Conservation (phyloP, 2,797 vertebrate genomes). For the Acrocephalus scirpaceus region DNA sequence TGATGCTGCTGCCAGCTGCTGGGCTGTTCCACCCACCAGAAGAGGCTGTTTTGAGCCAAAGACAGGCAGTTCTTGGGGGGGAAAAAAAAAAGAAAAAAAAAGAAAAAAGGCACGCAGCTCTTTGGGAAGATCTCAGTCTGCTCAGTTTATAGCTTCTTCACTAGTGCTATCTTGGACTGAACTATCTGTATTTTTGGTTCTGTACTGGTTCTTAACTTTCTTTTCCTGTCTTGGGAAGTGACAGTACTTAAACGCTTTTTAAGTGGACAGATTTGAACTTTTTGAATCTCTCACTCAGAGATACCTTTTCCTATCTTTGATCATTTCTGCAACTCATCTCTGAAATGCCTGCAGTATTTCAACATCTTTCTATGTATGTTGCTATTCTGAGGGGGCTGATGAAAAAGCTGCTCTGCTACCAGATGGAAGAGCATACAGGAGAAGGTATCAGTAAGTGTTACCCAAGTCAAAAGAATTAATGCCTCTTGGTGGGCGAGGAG, state of each 20-base stretch:
- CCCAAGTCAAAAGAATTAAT: not conserved
- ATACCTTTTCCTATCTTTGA: not conserved
- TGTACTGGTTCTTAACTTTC: not conserved
- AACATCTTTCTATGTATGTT: accelerated
- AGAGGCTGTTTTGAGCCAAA: not conserved
- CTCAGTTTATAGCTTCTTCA: not conserved
- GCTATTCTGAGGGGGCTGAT: not conserved
- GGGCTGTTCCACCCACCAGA: not conserved
- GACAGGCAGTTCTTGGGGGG: not conserved
- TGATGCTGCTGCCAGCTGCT: not conserved
- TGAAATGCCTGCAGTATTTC: not conserved
- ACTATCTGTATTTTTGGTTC: not conserved
- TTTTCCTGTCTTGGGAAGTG: not conserved
- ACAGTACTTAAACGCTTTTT: not conserved
- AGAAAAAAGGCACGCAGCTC: too few relatives aligned
- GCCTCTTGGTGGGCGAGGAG: not conserved
- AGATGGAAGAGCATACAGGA: not conserved
- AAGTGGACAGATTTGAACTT: not conserved
- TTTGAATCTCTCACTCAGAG: not conserved
- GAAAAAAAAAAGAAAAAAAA: too few relatives aligned
- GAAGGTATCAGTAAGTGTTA: not conserved
- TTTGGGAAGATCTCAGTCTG: not conserved
- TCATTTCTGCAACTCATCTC: not conserved
- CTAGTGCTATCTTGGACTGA: not conserved
- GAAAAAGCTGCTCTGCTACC: not conserved